These are phyloP conservation scores for Parapsyche elsis DNA, from an alignment of 1,140 invertebrate genomes.

Conservation along the genomic window DNA sequence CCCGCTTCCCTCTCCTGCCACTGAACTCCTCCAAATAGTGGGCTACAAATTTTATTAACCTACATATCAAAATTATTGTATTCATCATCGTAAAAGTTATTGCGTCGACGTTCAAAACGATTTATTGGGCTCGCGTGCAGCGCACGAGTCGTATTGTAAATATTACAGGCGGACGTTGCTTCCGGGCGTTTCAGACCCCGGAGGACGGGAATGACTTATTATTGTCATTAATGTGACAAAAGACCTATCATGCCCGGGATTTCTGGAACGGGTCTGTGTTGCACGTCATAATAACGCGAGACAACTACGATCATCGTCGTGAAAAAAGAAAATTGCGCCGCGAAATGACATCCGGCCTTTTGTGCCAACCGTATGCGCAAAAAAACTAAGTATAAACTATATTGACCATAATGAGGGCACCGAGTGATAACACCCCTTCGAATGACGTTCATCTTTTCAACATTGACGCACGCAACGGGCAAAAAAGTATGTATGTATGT, in stretches of 20 bases:
- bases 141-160: conserved; percentile 51
- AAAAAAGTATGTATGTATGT: no score
- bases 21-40: not conserved
- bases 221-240: conserved; percentile 40
- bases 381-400: not conserved
- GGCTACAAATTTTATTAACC: conserved; percentile 54
- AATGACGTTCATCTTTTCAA: not conserved
- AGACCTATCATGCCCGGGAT: conserved; percentile 34
- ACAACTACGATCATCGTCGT: conserved; percentile 7
- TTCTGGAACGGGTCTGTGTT: not conserved
- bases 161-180: conserved; percentile 45
- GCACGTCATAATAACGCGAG: not conserved
- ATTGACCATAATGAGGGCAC: not conserved
- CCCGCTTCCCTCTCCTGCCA: not conserved
- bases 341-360: conserved; percentile 2
- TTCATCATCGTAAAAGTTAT: conserved; percentile 49
- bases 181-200: conserved; percentile 47
- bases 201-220: conserved; percentile 36
- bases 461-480: no score
- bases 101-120: conserved; percentile 48
- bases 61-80: conserved; percentile 47
- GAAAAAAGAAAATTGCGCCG: not conserved
- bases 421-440: not conserved
- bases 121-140: conserved; percentile 54
- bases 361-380: not conserved